These are phyloP conservation scores for Crax fasciolata DNA, from an alignment of 2,797 vertebrate genomes.

Conservation along the genomic window DNA sequence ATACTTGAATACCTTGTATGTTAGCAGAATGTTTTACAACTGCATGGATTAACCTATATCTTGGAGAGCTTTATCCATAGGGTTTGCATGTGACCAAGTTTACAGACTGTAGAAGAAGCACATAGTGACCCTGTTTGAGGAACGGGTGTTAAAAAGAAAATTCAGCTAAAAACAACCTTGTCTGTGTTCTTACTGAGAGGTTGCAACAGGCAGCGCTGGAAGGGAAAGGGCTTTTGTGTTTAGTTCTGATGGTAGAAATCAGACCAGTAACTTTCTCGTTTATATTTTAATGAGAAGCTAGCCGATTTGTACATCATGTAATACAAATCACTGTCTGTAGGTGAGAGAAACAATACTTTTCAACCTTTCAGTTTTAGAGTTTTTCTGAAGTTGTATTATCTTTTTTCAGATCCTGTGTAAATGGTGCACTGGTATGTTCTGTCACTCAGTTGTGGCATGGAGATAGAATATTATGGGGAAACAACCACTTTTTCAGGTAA, in stretches of 20 bases:
- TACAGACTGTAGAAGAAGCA: constrained; percentile 7
- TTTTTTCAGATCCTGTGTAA: constrained; percentile 93
- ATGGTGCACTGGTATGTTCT: constrained; percentile 89
- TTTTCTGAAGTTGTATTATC: background rate
- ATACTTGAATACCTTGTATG: rapidly evolving
- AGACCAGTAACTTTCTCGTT: background rate
- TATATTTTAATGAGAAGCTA: background rate
- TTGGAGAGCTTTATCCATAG: background rate
- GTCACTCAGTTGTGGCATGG: constrained; percentile 95
- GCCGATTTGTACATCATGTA: background rate
- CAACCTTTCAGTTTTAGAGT: background rate
- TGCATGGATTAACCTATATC: background rate
- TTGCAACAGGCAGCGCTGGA: background rate
- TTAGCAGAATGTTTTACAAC: background rate
- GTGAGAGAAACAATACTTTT: background rate
- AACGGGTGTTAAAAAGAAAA: background rate
- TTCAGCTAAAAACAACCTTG: background rate
- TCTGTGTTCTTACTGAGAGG: background rate
- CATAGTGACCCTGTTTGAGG: constrained; percentile 26
- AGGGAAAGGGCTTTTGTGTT: background rate
- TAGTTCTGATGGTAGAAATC: background rate
- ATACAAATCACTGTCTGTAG: background rate
- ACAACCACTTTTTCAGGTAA: constrained; percentile 99
- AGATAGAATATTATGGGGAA: constrained; percentile 98
- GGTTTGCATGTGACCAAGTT: background rate